A percentile compares a stretch with the other conserved stretches of the same genome.
Conservation (phyloP, 1,140 invertebrate species). For the Panulirus ornatus region DNA sequence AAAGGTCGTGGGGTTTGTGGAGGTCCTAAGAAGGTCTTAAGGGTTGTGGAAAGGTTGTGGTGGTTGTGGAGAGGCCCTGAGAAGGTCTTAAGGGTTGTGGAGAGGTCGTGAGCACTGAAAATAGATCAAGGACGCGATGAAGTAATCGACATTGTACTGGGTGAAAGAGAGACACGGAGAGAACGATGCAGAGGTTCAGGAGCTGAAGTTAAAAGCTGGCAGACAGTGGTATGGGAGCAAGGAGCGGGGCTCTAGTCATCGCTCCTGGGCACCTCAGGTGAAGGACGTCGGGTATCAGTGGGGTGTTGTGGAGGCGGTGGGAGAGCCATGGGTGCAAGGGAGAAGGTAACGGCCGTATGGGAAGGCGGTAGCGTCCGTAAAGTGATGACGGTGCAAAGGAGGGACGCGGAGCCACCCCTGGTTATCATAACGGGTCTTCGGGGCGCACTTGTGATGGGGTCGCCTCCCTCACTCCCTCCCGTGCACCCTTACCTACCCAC, state of each 20-base stretch:
- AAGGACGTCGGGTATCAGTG: no score
- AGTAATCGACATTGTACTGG: no score
- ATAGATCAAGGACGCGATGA: no score
- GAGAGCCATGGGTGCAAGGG: neutral
- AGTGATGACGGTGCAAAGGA: neutral
- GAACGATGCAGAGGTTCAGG: neutral
- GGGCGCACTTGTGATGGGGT: no score
- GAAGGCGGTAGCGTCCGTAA: no score
- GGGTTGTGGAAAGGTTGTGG: constrained; percentile 9
- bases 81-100: neutral
- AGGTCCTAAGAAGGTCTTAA: neutral
- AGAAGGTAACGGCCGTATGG: neutral
- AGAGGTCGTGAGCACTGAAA: constrained; percentile 23
- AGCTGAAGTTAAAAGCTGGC: neutral
- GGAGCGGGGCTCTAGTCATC: no score
- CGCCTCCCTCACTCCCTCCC: no score
- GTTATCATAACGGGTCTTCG: no score
- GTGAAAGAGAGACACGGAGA: neutral
- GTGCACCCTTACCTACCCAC: no score
- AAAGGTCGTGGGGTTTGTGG: constrained; percentile 19
- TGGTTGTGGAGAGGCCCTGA: constrained; percentile 1
- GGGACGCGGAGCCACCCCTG: no score
- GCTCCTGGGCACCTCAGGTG: no score
- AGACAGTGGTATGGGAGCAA: neutral
- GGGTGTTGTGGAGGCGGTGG: neutral